Percentiles rank a stretch among this genome's conserved stretches.
phyloP scores from a whole-genome alignment of 2,113 vertebrate species.

The Desmodus rotundus region DNA sequence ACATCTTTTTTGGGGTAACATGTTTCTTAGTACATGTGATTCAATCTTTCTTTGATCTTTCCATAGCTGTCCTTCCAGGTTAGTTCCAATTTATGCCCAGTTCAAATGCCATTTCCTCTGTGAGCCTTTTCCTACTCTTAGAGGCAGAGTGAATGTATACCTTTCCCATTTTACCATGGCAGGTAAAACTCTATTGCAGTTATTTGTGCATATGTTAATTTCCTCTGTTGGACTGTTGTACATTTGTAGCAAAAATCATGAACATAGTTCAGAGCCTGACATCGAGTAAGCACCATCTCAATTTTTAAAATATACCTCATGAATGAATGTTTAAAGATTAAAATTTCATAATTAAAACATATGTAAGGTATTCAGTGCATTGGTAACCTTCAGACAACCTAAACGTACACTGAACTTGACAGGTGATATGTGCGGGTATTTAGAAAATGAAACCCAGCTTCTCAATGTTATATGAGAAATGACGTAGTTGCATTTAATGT shows the following conservation, averaged over 20 bases:
- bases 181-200: background rate
- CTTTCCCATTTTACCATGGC: background rate
- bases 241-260: background rate
- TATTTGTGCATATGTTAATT: background rate
- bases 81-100: background rate
- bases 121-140: background rate
- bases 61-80: background rate
- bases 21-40: background rate
- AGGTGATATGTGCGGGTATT: background rate
- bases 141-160: background rate
- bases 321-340: background rate
- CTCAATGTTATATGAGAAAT: background rate
- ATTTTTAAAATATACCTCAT: background rate
- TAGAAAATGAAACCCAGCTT: background rate
- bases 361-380: background rate
- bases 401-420: background rate
- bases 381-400: background rate
- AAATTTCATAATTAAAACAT: background rate
- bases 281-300: background rate
- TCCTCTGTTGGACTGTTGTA: background rate
- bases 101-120: background rate
- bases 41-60: background rate
- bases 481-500: background rate
- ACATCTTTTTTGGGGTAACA: background rate
- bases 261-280: background rate